A percentile compares a stretch with the other conserved stretches of the same genome.
Conservation (phyloP, 1,140 invertebrate species). For the Heliconius nattereri region DNA sequence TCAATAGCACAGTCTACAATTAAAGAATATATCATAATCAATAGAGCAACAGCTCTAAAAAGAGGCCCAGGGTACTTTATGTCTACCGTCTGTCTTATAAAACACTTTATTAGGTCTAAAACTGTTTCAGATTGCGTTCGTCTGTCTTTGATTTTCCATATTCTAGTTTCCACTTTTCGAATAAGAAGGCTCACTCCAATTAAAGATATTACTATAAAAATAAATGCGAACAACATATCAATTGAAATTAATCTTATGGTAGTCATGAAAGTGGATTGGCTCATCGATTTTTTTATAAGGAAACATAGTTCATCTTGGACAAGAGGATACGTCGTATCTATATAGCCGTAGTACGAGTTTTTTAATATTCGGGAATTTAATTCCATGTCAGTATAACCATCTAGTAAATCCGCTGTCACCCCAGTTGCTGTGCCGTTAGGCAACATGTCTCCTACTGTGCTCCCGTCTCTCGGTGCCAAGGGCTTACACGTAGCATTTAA, state of each 20-base stretch:
- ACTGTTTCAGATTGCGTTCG: conserved; percentile 48
- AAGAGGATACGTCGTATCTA: conserved; percentile 72
- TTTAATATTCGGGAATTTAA: conserved; percentile 70
- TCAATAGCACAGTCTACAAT: conserved; percentile 70
- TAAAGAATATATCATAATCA: conserved; percentile 69
- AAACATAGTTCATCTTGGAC: conserved; percentile 69
- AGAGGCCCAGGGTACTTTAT: conserved; percentile 63
- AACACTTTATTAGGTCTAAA: conserved; percentile 69
- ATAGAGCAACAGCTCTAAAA: conserved; percentile 57
- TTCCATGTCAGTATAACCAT: conserved; percentile 71
- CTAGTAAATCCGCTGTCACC: conserved; percentile 66
- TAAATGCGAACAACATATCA: conserved; percentile 60
- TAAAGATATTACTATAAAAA: conserved; percentile 59
- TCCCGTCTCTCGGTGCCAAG: conserved; percentile 63
- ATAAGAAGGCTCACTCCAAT: conserved; percentile 54
- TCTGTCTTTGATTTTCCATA: conserved; percentile 50
- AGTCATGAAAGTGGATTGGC: conserved; percentile 66
- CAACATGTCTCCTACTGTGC: conserved; percentile 66
- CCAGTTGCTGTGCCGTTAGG: conserved; percentile 70
- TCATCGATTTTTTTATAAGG: conserved; percentile 62
- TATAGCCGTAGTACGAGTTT: conserved; percentile 69
- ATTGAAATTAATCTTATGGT: conserved; percentile 62
- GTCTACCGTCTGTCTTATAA: conserved; percentile 69
- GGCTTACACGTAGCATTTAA: conserved; percentile 69
- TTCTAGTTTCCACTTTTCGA: conserved; percentile 51